phyloP scores from a whole-genome alignment of 2,113 vertebrate genomes.

The Erythrocebus patas region DNA sequence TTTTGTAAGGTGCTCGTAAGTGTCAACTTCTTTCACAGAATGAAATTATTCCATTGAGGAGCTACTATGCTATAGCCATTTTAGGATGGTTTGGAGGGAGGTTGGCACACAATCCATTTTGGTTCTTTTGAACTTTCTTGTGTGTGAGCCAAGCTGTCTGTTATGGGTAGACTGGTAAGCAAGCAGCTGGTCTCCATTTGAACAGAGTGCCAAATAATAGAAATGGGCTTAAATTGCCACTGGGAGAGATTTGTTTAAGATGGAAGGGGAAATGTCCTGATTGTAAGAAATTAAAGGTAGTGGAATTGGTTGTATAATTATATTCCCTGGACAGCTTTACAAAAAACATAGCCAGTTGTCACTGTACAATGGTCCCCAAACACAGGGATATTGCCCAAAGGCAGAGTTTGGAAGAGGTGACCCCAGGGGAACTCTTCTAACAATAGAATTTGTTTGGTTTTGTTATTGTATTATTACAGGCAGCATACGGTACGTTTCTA shows the following conservation, averaged over 20 bases:
- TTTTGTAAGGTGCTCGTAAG: not conserved
- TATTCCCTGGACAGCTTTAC: slow-evolving; percentile 23
- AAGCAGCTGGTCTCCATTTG: slow-evolving; percentile 62
- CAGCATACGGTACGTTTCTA: slow-evolving; percentile 24
- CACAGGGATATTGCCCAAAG: not conserved
- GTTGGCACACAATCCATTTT: not conserved
- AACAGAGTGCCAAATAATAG: slow-evolving; percentile 37
- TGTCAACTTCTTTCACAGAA: not conserved
- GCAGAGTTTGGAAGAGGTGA: slow-evolving; percentile 12
- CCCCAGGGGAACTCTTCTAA: not conserved
- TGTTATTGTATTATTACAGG: not conserved
- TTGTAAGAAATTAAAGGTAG: slow-evolving; percentile 52
- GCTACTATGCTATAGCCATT: slow-evolving; percentile 26
- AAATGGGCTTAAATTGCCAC: slow-evolving; percentile 29
- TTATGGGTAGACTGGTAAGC: slow-evolving; percentile 36
- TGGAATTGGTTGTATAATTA: slow-evolving; percentile 42
- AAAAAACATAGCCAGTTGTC: slow-evolving; percentile 7
- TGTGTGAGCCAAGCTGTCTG: slow-evolving; percentile 32
- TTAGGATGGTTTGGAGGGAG: not conserved
- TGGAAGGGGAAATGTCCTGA: slow-evolving; percentile 42
- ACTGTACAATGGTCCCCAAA: not conserved
- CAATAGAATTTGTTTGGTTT: not conserved
- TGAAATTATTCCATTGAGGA: not conserved
- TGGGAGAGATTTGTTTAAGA: slow-evolving; percentile 47
- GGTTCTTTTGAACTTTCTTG: slow-evolving; percentile 53